phyloP scores from a whole-genome alignment of 1,140 invertebrate genomes.

The Drusus annulatus region DNA sequence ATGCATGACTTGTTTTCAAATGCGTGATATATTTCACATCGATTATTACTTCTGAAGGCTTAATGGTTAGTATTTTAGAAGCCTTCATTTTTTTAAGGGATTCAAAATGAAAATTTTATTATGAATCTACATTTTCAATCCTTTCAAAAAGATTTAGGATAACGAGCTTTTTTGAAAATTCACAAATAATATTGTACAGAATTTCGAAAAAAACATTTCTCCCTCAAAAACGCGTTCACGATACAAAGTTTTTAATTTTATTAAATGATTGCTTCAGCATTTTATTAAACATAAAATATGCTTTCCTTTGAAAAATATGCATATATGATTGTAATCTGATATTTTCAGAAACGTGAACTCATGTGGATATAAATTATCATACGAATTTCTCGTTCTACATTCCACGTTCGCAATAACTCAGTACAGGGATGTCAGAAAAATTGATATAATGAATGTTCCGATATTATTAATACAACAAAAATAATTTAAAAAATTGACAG shows the following conservation, averaged over 20 bases:
- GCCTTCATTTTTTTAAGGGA: not conserved
- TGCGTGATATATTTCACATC: no score
- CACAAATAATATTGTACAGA: no score
- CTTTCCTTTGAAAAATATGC: constrained; percentile 24
- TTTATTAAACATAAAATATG: not conserved
- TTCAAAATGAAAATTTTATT: not conserved
- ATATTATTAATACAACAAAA: no score
- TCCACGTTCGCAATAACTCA: constrained; percentile 1
- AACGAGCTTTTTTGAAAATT: constrained; percentile 3
- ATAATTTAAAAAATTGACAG: no score
- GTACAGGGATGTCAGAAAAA: not conserved
- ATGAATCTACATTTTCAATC: not conserved
- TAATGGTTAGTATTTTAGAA: no score
- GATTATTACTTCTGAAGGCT: no score
- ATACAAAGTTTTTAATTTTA: constrained; percentile 15
- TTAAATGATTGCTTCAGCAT: not conserved
- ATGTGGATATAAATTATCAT: constrained; percentile 47
- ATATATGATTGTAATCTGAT: constrained; percentile 25
- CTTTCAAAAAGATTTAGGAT: not conserved
- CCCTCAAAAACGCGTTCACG: not conserved
- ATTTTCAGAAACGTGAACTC: constrained; percentile 36
- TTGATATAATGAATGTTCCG: no score
- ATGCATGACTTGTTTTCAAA: no score
- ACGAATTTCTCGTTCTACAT: constrained; percentile 38
- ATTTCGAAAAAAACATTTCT: not conserved